Conservation (phyloP, 2,113 vertebrate genomes). For the Lasiurus cinereus region DNA sequence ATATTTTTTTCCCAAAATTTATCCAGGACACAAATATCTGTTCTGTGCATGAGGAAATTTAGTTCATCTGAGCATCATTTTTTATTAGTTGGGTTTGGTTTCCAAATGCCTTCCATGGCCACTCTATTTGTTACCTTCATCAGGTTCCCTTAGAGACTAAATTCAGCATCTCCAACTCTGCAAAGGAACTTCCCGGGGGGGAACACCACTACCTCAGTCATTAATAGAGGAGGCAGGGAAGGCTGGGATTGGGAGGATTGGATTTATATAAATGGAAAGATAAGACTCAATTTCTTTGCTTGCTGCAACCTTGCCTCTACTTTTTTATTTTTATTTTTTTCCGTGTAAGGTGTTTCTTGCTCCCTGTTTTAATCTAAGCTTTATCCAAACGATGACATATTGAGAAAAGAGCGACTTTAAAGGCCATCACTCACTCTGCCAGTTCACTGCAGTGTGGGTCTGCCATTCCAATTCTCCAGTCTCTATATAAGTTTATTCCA, state of each 20-base stretch:
- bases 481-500: neutral
- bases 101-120: slow-evolving; percentile 2
- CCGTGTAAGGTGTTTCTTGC: slow-evolving; percentile 45
- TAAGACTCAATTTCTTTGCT: slow-evolving; percentile 59
- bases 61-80: slow-evolving; percentile 1
- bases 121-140: slow-evolving; percentile 26
- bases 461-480: neutral
- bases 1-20: slow-evolving; percentile 3
- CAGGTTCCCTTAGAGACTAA: slow-evolving; percentile 38
- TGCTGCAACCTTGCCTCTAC: slow-evolving; percentile 9
- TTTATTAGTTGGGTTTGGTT: slow-evolving; percentile 52
- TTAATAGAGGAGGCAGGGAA: slow-evolving; percentile 62
- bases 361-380: slow-evolving; percentile 44
- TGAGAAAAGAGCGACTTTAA: slow-evolving; percentile 17
- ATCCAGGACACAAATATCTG: neutral
- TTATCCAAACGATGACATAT: slow-evolving; percentile 41
- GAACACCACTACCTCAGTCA: neutral
- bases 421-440: neutral
- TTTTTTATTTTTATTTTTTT: neutral
- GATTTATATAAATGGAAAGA: slow-evolving; percentile 68
- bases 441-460: neutral
- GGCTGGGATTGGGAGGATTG: neutral
- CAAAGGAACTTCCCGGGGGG: neutral
- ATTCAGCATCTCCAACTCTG: slow-evolving; percentile 41
- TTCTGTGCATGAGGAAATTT: neutral